phyloP scores from a whole-genome alignment of 1,140 invertebrate genomes.

The Oncopeltus fasciatus region DNA sequence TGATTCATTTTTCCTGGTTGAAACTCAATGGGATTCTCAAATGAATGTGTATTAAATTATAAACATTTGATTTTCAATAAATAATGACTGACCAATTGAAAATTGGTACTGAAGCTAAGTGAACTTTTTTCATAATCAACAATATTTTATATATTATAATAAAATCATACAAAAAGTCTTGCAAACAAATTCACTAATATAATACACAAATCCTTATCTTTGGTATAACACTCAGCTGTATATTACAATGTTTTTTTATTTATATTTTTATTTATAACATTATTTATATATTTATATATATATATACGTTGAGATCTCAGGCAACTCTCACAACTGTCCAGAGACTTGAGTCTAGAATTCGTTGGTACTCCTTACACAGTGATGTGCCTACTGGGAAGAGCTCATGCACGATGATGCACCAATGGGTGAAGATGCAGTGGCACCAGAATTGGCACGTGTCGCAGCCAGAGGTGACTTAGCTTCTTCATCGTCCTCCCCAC shows the following conservation, averaged over 20 bases:
- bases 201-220: conserved; percentile 16
- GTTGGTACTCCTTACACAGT: neutral
- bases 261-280: neutral
- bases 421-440: conserved; percentile 52
- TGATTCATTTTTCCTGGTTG: no score
- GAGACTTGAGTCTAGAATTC: conserved; percentile 10
- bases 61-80: neutral
- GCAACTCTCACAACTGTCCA: neutral
- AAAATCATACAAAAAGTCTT: conserved; percentile 6
- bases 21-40: no score
- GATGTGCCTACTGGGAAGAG: neutral
- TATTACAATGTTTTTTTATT: conserved; percentile 5
- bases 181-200: conserved; percentile 11
- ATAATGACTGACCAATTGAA: neutral
- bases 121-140: neutral
- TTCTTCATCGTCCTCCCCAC: conserved; percentile 30
- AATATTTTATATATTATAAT: conserved; percentile 1
- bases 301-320: conserved; percentile 11
- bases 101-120: no score
- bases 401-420: conserved; percentile 41
- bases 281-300: neutral
- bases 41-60: no score
- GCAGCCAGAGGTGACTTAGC: conserved; percentile 49
- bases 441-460: conserved; percentile 51
- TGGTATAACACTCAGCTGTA: conserved; percentile 20